Evolutionary conservation across 2,797 vertebrate species (phyloP).

Genomic region (Hozukius guyotensis): DNA sequence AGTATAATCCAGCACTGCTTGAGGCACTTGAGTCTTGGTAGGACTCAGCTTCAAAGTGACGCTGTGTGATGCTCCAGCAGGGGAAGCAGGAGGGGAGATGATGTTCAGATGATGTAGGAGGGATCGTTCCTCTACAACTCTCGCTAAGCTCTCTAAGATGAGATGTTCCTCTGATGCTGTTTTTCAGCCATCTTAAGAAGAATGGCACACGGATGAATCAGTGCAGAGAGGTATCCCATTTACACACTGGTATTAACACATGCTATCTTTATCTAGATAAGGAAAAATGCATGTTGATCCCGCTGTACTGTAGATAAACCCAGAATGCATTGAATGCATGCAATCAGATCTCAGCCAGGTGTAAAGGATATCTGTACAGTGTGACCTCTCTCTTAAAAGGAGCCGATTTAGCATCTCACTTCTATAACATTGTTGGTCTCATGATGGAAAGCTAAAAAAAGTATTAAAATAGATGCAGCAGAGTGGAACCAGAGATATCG

Average conservation of each 20-base stretch:
- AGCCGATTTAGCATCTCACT: neutral
- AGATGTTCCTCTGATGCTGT: constrained; percentile 9
- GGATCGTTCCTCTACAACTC: neutral
- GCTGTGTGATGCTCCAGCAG: constrained; percentile 3
- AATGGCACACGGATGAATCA: neutral
- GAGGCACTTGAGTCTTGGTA: neutral
- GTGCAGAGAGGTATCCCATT: neutral
- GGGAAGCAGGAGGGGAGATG: neutral
- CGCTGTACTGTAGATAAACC: no score
- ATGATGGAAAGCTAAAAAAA: neutral
- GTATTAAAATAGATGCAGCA: neutral
- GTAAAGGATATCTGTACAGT: neutral
- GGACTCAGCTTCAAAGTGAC: neutral
- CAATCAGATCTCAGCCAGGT: neutral
- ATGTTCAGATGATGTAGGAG: constrained; percentile 20
- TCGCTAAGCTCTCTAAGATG: neutral
- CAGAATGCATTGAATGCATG: neutral
- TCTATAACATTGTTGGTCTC: neutral
- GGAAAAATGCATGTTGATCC: neutral
- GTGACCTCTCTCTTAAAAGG: neutral
- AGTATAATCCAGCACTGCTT: neutral
- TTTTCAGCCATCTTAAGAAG: neutral
- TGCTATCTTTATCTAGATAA: neutral
- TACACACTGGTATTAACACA: neutral
- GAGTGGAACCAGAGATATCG: neutral